Evolutionary conservation across 2,888 invertebrate genomes (phyloP).

Genomic region (Cryptops parisi): DNA sequence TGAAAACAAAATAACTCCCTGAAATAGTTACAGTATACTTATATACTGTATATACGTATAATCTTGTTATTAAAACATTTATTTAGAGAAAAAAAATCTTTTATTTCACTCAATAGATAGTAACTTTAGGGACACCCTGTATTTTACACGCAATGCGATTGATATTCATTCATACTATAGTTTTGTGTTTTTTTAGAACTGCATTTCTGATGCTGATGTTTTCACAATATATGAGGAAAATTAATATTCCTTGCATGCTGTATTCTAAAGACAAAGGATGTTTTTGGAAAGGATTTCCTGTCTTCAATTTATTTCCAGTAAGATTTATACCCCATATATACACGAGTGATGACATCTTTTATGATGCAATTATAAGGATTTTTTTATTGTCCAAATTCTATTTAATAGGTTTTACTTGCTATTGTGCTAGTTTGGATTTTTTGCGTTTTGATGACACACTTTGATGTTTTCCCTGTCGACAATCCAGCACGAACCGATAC

Average conservation of each 20-base stretch:
- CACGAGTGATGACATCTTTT: too few species aligned
- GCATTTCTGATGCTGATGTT: slow-evolving; percentile 58
- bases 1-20: too few species aligned
- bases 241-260: slow-evolving; percentile 43
- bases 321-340: too few species aligned
- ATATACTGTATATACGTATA: too few species aligned
- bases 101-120: too few species aligned
- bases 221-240: slow-evolving; percentile 59
- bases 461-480: slow-evolving; percentile 45
- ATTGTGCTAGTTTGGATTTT: slow-evolving; percentile 61
- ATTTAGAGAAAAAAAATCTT: too few species aligned
- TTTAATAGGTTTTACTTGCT: slow-evolving; percentile 47
- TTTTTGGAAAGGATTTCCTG: slow-evolving; percentile 44
- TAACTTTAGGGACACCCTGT: too few species aligned
- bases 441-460: slow-evolving; percentile 51
- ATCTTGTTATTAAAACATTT: too few species aligned
- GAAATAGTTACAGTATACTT: too few species aligned
- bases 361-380: not conserved
- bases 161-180: not conserved
- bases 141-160: too few species aligned
- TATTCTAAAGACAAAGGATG: slow-evolving; percentile 44
- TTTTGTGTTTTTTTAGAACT: slow-evolving; percentile 40
- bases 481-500: slow-evolving; percentile 61
- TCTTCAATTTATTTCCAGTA: slow-evolving; percentile 68
- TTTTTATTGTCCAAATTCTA: not conserved